Conservation (phyloP, 2,888 invertebrate species). For the Ochlodes sylvanus region DNA sequence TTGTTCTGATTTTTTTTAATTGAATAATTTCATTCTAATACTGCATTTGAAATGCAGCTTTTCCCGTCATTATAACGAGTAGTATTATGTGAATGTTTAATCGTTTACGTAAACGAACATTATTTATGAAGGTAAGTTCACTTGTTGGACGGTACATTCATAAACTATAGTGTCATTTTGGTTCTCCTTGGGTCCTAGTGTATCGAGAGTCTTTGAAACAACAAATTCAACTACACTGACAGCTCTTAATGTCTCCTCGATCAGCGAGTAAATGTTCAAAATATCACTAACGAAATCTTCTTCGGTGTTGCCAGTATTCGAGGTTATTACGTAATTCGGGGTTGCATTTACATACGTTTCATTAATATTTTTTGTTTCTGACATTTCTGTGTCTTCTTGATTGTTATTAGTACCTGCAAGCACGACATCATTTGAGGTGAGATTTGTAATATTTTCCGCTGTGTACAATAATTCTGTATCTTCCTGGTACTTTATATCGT, state of each 20-base stretch:
- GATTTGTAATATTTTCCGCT: too few species aligned
- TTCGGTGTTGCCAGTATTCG: constrained; percentile 13
- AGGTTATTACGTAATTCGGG: constrained; percentile 23
- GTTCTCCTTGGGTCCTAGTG: neutral
- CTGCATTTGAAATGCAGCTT: too few species aligned
- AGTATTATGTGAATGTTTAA: too few species aligned
- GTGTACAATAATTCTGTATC: too few species aligned
- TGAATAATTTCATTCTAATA: too few species aligned
- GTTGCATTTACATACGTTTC: neutral
- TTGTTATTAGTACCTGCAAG: neutral
- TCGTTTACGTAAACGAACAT: too few species aligned
- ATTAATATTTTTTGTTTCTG: neutral
- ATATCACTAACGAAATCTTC: constrained; percentile 29
- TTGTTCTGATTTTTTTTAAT: too few species aligned
- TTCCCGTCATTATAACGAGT: too few species aligned
- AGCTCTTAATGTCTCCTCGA: constrained; percentile 30
- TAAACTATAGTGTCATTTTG: neutral
- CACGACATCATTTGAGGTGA: too few species aligned
- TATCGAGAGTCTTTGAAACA: constrained; percentile 22
- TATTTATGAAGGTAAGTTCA: too few species aligned
- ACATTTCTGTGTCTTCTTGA: neutral
- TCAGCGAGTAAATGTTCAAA: constrained; percentile 25
- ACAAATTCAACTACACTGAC: constrained; percentile 29
- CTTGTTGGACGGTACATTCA: neutral
- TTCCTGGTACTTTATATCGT: too few species aligned